Base-by-base conservation (phyloP, 1,140 invertebrate genomes). In the Drosophila insularis region DNA sequence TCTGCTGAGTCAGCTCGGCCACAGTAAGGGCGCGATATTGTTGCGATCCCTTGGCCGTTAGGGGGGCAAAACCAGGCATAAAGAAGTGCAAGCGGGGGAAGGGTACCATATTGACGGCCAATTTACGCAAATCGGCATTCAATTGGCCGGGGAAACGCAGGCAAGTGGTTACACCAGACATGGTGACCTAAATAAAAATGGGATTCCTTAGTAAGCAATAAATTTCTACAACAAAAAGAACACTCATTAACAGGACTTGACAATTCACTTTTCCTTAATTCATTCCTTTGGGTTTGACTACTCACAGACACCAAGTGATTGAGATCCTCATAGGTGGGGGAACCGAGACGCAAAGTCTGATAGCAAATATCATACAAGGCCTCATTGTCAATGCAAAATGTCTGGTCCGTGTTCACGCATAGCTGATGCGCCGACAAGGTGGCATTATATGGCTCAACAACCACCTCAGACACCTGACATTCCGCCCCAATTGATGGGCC, bases 31-130 rank as follows among this genome's bases (percentile, higher is more conserved):
- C 96, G 68, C 96, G 93, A 92, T 98, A 98, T 68, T 97, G 96
- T 84, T 97, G 96, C 74, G 94, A 95, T 11, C 96, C 95, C 75
- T 97, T 94, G 46, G 97, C 97, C 13, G 98, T 98, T 1, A 99
- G 94, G 10, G 98, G 98, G 7, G 98, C 98, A 92, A 99, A 99
- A 11, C 98, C 98, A 37, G 98, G 98, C 95, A 98, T 98, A 92
- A 98, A 99, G 95, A 99, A 99, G 92, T 99, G 98, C 27, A 99
- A 94, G 89, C 98, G 95, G 43, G 98, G 98, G 94, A 98, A 99
- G 60, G 98, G 98, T 39, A 99, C 98, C 98, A 99, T 99, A 92
- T 99, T 99, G 14, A 99, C 98, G 31, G 98, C 98, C 74, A 99
- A 92, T 94, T 99, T 99, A 62, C 98, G 94, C 43, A 99, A 93